phyloP scores from a whole-genome alignment of 2,888 invertebrate genomes.

The Ganaspis brasiliensis region DNA sequence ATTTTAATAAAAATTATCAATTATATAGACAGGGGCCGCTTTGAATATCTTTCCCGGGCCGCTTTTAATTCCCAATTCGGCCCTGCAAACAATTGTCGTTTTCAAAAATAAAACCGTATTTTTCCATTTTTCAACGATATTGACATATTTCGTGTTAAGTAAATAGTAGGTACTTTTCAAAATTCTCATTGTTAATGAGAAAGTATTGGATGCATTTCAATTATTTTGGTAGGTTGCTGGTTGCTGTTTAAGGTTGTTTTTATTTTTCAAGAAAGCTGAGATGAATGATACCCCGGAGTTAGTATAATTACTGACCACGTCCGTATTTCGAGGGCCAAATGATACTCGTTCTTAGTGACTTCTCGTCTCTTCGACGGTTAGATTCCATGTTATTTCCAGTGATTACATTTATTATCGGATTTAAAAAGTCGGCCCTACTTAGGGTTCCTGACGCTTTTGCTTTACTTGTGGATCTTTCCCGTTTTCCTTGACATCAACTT shows the following conservation, averaged over 20 bases:
- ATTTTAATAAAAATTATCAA: no score
- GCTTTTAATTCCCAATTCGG: no score
- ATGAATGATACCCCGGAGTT: constrained; percentile 6
- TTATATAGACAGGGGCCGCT: no score
- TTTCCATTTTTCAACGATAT: no score
- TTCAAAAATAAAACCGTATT: no score
- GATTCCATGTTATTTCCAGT: constrained; percentile 76
- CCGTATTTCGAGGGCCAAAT: constrained; percentile 57
- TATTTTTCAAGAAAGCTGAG: background rate
- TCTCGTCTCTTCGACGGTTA: constrained; percentile 55
- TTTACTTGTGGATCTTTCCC: background rate
- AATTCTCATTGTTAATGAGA: no score
- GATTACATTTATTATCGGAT: constrained; percentile 77
- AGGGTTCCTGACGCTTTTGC: constrained; percentile 2
- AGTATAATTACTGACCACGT: constrained; percentile 68
- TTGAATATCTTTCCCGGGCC: no score
- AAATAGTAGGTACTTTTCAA: no score
- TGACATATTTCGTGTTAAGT: no score
- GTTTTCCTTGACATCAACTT: background rate
- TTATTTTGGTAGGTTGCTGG: no score
- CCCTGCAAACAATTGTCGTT: no score
- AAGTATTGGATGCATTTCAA: no score
- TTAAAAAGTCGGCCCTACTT: constrained; percentile 60
- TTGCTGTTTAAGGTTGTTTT: background rate
- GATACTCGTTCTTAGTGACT: constrained; percentile 61